Conservation (phyloP, 2,797 vertebrate species). For the Mustela erminea region DNA sequence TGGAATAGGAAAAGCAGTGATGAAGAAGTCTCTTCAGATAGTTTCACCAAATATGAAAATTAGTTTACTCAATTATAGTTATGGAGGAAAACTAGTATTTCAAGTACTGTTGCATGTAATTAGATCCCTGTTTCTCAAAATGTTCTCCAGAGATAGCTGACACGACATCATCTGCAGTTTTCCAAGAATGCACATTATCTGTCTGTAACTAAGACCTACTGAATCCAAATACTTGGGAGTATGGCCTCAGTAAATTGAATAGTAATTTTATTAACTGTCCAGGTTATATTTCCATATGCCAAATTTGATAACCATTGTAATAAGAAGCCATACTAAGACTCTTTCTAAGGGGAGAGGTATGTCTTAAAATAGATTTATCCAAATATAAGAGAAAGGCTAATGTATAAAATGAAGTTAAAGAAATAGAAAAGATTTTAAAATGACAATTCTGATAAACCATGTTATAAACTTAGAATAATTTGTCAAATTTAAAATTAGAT, state of each 20-base stretch:
- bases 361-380: conserved; percentile 17
- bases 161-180: neutral
- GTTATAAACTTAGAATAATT: neutral
- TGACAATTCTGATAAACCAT: neutral
- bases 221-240: neutral
- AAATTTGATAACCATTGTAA: conserved; percentile 15
- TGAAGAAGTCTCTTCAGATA: neutral
- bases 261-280: neutral
- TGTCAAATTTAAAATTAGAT: neutral
- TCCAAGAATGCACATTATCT: neutral
- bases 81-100: neutral
- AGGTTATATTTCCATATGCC: neutral
- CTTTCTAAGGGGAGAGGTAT: neutral
- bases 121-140: conserved; percentile 6
- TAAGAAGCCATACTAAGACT: neutral
- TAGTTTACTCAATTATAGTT: conserved; percentile 1
- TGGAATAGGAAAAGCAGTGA: neutral
- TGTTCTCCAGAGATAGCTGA: neutral
- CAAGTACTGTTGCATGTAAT: conserved; percentile 1
- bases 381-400: neutral
- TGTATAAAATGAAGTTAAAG: conserved; percentile 5
- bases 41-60: neutral
- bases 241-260: neutral
- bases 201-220: neutral
- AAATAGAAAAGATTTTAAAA: neutral